A percentile compares a stretch with the other conserved stretches of the same genome.
Conservation (phyloP, 2,113 vertebrate species). For the Sinocyclocheilus grahami region DNA sequence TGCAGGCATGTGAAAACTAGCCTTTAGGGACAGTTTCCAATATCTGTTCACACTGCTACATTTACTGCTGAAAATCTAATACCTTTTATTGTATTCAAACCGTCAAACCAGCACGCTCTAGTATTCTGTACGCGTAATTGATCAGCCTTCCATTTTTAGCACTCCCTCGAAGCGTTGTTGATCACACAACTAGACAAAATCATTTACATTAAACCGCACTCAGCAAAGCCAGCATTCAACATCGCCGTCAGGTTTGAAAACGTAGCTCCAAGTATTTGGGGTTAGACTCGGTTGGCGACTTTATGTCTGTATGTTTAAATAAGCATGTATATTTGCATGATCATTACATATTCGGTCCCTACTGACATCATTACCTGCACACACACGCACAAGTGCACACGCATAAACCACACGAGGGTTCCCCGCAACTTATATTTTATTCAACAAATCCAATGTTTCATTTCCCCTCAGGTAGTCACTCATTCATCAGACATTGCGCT, state of each 20-base stretch:
- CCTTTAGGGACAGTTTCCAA: constrained; percentile 37
- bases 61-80: constrained; percentile 34
- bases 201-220: constrained; percentile 15
- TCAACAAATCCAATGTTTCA: constrained; percentile 71
- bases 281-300: not conserved
- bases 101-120: constrained; percentile 19
- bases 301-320: constrained; percentile 28
- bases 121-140: not conserved
- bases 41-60: constrained; percentile 19
- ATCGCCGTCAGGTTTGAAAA: too few relatives aligned
- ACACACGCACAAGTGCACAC: constrained; percentile 40
- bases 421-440: constrained; percentile 55
- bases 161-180: constrained; percentile 9
- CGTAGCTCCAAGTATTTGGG: too few relatives aligned
- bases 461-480: constrained; percentile 61
- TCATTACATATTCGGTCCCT: constrained; percentile 58
- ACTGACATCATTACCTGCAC: constrained; percentile 70
- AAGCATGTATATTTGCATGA: constrained; percentile 64
- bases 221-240: not conserved
- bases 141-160: constrained; percentile 3
- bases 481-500: constrained; percentile 54
- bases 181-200: constrained; percentile 9
- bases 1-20: constrained; percentile 52
- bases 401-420: constrained; percentile 60
- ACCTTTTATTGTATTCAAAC: constrained; percentile 35